Evolutionary conservation across 2,797 vertebrate genomes (phyloP), one percentile per base, ranked within the genome.

Genomic region (Cyprinodon diabolis): DNA sequence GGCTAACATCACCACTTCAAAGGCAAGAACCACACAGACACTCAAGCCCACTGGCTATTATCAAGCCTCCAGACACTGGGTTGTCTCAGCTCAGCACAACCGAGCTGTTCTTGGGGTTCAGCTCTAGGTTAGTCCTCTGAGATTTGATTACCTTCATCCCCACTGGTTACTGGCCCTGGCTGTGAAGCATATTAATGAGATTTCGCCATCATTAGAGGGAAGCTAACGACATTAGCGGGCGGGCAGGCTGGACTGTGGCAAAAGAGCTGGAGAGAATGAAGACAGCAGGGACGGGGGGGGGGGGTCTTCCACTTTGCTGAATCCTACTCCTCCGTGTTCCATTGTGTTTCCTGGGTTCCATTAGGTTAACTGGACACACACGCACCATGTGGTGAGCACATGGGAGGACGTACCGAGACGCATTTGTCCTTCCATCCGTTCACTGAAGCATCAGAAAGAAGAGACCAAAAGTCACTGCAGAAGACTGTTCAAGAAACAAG

Each of bases 111-210:
- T 83, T 40, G 86, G 91, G 90, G 92, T 94, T 94, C 94, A 94
- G 90, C 90, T 83, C 84, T 88, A 79, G 92, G 94, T 94, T 93
- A 94, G 91, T 86, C 89, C 89, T 80, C 84, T 15, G 86, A 93
- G 93, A 94, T 94, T 91, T 84, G 93, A 94, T 94, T 94, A 94
- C 86, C 84, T 81, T 89, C 90, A 88, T 92, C 88, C 89, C 89
- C 84, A 91, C 90, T 93, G 90, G 93, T 94, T 89, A 91, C 87
- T 80, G 85, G 86, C 87, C 83, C 90, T 89, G 92, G 91, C 92
- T 94, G 93, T 89, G 90, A 93, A 87, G 92, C 92, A 94, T 94
- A 94, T 94, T 94, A 94, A 94, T 94, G 85, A 94, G 91, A 94
- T 94, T 94, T 92, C 84, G 79, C 86, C 81, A 85, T 93, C 93